Conservation (phyloP, 2,888 invertebrate genomes). For the Idaea dimidiata region DNA sequence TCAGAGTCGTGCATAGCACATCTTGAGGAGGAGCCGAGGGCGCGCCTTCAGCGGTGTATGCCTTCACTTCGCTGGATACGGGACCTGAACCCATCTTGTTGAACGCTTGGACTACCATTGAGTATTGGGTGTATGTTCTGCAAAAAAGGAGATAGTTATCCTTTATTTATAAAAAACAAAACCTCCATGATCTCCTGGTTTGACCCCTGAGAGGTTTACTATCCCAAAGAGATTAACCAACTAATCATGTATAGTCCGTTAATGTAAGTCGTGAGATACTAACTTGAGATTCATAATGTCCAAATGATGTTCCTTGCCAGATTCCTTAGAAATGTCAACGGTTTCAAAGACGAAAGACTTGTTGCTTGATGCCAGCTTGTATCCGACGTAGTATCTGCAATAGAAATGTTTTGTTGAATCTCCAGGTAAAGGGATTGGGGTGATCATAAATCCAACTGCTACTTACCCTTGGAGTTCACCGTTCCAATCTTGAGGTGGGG, state of each 20-base stretch:
- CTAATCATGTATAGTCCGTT: too few species aligned
- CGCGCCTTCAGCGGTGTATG: slow-evolving; percentile 96
- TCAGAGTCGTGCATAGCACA: slow-evolving; percentile 94
- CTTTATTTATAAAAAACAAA: neutral
- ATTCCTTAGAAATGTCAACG: slow-evolving; percentile 94
- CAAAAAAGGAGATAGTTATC: slow-evolving; percentile 13
- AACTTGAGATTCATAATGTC: slow-evolving; percentile 89
- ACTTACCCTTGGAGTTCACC: slow-evolving; percentile 87
- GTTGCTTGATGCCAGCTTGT: slow-evolving; percentile 90
- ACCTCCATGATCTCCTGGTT: neutral
- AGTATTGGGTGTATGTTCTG: slow-evolving; percentile 96
- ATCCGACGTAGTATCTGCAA: slow-evolving; percentile 94
- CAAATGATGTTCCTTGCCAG: slow-evolving; percentile 93
- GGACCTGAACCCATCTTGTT: slow-evolving; percentile 97
- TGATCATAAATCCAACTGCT: neutral
- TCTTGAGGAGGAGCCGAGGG: slow-evolving; percentile 96
- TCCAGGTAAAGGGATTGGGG: neutral
- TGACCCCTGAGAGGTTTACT: neutral
- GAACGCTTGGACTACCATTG: slow-evolving; percentile 97
- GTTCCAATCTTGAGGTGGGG: slow-evolving; percentile 93
- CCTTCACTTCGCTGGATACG: slow-evolving; percentile 92
- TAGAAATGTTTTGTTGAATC: slow-evolving; percentile 2
- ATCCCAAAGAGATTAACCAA: neutral
- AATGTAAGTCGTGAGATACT: slow-evolving; percentile 35
- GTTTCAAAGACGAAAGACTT: slow-evolving; percentile 95